Base-by-base conservation (phyloP, 2,113 vertebrate genomes). In the Puntigrus tetrazona region DNA sequence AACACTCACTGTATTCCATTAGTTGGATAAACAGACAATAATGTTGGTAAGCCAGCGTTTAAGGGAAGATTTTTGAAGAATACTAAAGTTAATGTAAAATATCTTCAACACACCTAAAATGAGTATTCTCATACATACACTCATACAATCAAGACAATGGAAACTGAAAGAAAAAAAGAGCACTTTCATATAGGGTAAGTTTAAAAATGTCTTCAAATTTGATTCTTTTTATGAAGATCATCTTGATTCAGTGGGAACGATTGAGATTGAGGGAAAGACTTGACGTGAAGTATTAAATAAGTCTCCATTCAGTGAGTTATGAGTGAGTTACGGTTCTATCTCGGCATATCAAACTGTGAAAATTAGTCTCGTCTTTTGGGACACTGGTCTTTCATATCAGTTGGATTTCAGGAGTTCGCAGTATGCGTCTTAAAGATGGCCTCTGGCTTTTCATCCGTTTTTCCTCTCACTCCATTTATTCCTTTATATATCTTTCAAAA, bases 321-420 rank as follows among this genome's bases (percentile, higher is more conserved):
- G 34, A 47, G 36, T 27, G 41, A 52, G 13, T 81, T 67, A 77
- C 70, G 50, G 25, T 82, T 88, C 31, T 72, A 50, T 59, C 73
- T 45, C 38, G 52, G 81, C 76, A 67, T 50, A 52, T 52, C 61
- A 85, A 83, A 65, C 47, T 82, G 69, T 77, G 86, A 78, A 78
- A 82, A 78, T 34, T 43, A 83, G 67, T 18, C 87, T 61, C 43
- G 47, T 76, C 84, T 63, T 57, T 50, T 70, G 76, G 76, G 69
- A 85, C 29, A 16, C 47, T 4, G 47, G 61, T 18, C 29, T 72
- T 36, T 83, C 75, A 73, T 38, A 55, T 22, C 52, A 43, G 61
- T 34, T 25, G 52, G 81, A 78, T 72, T 61, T 74, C 55, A 67
- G 13, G 31, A 77, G 18, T 65, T 13, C 7, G 10, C 29, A 36